A percentile compares a stretch with the other conserved stretches of the same genome.
Evolutionary conservation across 2,888 invertebrate species (phyloP).

Genomic region (Agonopterix arenella): DNA sequence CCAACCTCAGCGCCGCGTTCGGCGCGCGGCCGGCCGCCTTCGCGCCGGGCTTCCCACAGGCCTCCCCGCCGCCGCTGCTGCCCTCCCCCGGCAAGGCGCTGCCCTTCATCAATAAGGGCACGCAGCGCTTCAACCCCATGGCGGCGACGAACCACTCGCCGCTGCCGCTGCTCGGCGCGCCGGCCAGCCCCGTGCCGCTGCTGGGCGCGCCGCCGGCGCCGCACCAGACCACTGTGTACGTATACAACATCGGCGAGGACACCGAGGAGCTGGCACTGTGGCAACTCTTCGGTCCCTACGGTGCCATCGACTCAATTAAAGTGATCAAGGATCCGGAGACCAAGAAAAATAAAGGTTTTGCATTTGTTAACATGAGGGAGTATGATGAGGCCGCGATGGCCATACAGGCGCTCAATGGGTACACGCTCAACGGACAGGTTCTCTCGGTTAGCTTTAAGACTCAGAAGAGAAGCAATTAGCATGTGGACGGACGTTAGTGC

Average conservation of each 20-base stretch:
- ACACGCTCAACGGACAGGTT: slow-evolving; percentile 75
- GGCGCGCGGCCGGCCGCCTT: slow-evolving; percentile 57
- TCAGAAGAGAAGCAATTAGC: slow-evolving; percentile 70
- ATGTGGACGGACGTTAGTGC: slow-evolving; percentile 60
- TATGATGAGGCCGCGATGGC: slow-evolving; percentile 74
- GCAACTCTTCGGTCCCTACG: slow-evolving; percentile 74
- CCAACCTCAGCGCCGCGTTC: slow-evolving; percentile 54
- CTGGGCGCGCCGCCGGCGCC: slow-evolving; percentile 53
- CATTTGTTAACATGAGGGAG: slow-evolving; percentile 74
- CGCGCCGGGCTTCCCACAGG: slow-evolving; percentile 61
- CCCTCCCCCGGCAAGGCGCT: slow-evolving; percentile 71
- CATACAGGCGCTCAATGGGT: slow-evolving; percentile 72
- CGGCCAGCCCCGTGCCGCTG: slow-evolving; percentile 63
- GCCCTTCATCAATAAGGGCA: slow-evolving; percentile 71
- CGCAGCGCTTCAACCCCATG: slow-evolving; percentile 71
- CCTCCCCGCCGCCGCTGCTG: slow-evolving; percentile 64
- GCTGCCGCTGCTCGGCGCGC: slow-evolving; percentile 61
- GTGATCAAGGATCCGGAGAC: slow-evolving; percentile 75
- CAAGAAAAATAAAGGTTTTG: slow-evolving; percentile 74
- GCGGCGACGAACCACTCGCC: slow-evolving; percentile 65
- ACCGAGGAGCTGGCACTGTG: slow-evolving; percentile 71
- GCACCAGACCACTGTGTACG: slow-evolving; percentile 72
- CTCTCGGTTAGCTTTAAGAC: slow-evolving; percentile 77
- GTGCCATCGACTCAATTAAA: slow-evolving; percentile 73
- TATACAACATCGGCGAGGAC: slow-evolving; percentile 73